Percentiles rank a stretch among this genome's conserved stretches.
Evolutionary conservation across 2,113 vertebrate species (phyloP).

Genomic region (Dendropsophus ebraccatus): DNA sequence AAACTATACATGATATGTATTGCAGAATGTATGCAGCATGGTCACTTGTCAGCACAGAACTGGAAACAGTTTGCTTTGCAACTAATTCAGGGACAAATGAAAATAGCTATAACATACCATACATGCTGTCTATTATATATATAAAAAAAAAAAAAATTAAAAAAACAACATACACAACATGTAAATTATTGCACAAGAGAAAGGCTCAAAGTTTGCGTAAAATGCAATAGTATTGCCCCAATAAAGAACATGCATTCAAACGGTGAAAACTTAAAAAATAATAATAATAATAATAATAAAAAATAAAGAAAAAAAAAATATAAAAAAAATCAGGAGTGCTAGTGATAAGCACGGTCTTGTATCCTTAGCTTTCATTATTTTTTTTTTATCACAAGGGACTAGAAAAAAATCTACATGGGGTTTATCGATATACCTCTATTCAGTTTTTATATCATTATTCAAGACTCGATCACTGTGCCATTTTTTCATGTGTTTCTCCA

Average conservation of each 20-base stretch:
- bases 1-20: conserved; percentile 99
- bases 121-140: conserved; percentile 95
- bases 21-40: conserved; percentile 97
- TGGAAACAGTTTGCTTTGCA: conserved; percentile 98
- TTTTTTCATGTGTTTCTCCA: conserved; percentile 99
- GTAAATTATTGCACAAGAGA: conserved; percentile 99
- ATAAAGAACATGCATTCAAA: conserved; percentile 99
- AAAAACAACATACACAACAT: conserved; percentile 96
- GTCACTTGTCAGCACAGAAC: conserved; percentile 84
- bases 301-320: neutral
- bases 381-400: conserved; percentile 80
- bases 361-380: conserved; percentile 87
- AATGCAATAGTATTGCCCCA: conserved; percentile 99
- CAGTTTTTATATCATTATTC: conserved; percentile 99
- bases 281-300: conserved; percentile 58
- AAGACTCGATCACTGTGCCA: conserved; percentile 99
- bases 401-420: conserved; percentile 89
- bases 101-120: conserved; percentile 99
- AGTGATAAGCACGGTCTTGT: conserved; percentile 94
- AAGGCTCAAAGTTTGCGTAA: conserved; percentile 99
- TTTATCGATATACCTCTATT: conserved; percentile 90
- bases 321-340: conserved; percentile 91
- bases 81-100: conserved; percentile 95
- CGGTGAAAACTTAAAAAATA: conserved; percentile 82
- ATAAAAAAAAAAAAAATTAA: conserved; percentile 73